Conservation (phyloP, 2,888 invertebrate genomes). For the Drosophila quinaria region DNA sequence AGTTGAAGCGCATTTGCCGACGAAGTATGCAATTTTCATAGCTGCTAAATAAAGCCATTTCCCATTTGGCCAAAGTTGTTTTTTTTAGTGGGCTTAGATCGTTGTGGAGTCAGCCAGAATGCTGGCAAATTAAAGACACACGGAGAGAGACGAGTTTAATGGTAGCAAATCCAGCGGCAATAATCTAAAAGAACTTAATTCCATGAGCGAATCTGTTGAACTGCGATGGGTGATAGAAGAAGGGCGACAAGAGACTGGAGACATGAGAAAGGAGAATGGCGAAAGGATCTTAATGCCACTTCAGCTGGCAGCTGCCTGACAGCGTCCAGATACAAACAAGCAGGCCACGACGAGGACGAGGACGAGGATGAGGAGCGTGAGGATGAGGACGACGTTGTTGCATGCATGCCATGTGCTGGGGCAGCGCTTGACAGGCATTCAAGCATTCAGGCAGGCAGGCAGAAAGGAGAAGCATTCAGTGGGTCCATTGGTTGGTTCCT, state of each 20-base stretch:
- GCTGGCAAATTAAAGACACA: conserved; percentile 47
- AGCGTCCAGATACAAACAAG: conserved; percentile 69
- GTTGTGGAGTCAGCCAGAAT: conserved; percentile 8
- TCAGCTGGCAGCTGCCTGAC: conserved; percentile 82
- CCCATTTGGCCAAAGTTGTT: conserved; percentile 15
- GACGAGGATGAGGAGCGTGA: neutral
- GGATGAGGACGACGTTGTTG: conserved; percentile 27
- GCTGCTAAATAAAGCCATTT: conserved; percentile 75
- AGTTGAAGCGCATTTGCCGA: conserved; percentile 34
- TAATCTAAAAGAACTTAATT: conserved; percentile 43
- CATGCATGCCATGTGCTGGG: conserved; percentile 52
- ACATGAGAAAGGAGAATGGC: conserved; percentile 8
- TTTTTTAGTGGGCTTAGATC: conserved; percentile 16
- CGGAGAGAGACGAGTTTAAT: conserved; percentile 7
- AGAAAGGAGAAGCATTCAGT: conserved; percentile 6
- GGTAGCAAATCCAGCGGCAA: conserved; percentile 37
- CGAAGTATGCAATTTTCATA: conserved; percentile 65
- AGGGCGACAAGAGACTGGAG: neutral
- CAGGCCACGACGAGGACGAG: conserved; percentile 25
- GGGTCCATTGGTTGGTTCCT: neutral
- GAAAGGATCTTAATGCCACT: conserved; percentile 79
- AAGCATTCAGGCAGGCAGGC: conserved; percentile 1
- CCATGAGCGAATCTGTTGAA: conserved; percentile 39
- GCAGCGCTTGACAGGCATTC: conserved; percentile 57
- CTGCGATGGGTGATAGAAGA: conserved; percentile 3